These are phyloP conservation scores for Thereva nobilitata DNA, from an alignment of 2,888 invertebrate genomes.

Conservation along the genomic window DNA sequence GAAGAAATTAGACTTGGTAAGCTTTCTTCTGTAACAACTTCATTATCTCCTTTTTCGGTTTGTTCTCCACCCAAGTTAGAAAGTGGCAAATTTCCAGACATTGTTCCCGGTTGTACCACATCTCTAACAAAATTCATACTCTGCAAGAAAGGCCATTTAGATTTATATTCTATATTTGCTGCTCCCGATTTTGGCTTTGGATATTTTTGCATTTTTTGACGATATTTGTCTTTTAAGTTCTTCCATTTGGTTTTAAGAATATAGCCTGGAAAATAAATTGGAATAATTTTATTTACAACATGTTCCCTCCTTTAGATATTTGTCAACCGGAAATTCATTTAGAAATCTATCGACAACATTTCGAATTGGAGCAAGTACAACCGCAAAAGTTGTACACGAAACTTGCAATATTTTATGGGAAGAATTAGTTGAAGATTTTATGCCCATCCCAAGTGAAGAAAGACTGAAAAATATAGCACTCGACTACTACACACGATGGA, in stretches of 20 bases:
- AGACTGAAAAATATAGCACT: not conserved
- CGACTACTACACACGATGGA: not conserved
- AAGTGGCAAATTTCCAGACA: slow-evolving; percentile 1
- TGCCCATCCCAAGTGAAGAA: not conserved
- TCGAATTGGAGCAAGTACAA: not conserved
- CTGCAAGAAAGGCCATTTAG: slow-evolving; percentile 1
- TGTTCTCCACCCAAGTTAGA: not conserved
- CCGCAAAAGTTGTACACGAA: not conserved
- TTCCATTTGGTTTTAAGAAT: slow-evolving; percentile 13
- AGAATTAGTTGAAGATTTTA: not conserved
- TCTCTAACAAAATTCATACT: not conserved
- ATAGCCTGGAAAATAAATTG: not conserved
- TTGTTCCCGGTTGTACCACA: not conserved
- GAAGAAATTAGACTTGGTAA: not conserved
- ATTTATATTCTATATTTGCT: not conserved
- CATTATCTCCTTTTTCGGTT: not conserved
- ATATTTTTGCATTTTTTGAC: slow-evolving; percentile 2
- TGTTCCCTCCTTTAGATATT: slow-evolving; percentile 5
- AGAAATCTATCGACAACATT: not conserved
- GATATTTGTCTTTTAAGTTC: slow-evolving; percentile 10
- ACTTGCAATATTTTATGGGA: slow-evolving; percentile 1
- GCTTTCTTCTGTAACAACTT: not conserved
- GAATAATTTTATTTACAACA: slow-evolving; percentile 1
- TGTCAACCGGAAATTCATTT: slow-evolving; percentile 8
- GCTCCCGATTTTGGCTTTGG: not conserved